Conservation (phyloP, 2,113 vertebrate species). For the Prochilodus magdalenae region DNA sequence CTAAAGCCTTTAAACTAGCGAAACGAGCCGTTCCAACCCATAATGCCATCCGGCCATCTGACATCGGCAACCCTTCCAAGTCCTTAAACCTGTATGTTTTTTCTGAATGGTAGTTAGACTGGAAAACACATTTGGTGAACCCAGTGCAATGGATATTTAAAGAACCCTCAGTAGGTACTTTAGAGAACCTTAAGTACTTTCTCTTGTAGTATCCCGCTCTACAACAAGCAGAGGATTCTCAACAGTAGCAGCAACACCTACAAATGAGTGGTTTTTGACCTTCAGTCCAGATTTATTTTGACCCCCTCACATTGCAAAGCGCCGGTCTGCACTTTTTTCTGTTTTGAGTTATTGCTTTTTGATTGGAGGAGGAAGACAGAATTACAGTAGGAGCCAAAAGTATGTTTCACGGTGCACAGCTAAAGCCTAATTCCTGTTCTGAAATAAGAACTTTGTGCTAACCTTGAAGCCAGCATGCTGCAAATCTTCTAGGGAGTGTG, state of each 20-base stretch:
- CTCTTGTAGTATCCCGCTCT: no score
- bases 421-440: conserved; percentile 29
- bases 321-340: background rate
- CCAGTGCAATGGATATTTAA: no score
- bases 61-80: no score
- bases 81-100: no score
- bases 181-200: no score
- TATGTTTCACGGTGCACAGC: conserved; percentile 20
- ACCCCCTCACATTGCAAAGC: background rate
- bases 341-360: conserved; percentile 13
- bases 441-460: conserved; percentile 8
- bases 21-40: no score
- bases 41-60: no score
- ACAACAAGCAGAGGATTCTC: background rate
- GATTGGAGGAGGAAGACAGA: background rate
- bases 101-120: no score
- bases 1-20: no score
- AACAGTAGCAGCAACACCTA: background rate
- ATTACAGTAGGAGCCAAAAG: conserved; percentile 7
- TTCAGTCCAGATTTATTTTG: background rate
- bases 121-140: no score
- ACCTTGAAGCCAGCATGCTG: conserved; percentile 32
- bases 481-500: conserved; percentile 32
- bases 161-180: no score
- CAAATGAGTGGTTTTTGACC: background rate